These are phyloP conservation scores for Tarsius wallacei DNA, from an alignment of 2,797 vertebrate genomes.

Conservation along the genomic window DNA sequence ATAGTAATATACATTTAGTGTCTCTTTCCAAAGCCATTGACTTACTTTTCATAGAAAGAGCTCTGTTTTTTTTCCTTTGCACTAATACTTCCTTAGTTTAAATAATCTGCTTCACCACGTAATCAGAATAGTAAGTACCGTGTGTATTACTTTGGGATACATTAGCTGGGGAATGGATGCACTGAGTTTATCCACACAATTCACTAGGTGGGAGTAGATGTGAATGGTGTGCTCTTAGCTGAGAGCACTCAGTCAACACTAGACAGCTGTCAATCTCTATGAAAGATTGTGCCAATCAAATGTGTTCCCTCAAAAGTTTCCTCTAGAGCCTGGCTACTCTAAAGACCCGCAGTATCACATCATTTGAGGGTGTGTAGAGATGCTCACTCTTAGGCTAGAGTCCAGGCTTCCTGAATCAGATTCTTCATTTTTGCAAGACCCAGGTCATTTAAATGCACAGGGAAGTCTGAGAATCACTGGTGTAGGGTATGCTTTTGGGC, in stretches of 20 bases:
- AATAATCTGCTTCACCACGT: not conserved
- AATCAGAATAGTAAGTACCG: conserved; percentile 9
- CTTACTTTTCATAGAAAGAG: conserved; percentile 19
- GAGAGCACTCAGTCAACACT: not conserved
- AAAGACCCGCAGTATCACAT: not conserved
- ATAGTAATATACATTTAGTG: not conserved
- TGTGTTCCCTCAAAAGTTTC: not conserved
- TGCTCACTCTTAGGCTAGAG: not conserved
- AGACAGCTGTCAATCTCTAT: not conserved
- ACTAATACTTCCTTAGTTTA: conserved; percentile 13
- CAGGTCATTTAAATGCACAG: not conserved
- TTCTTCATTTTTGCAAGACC: not conserved
- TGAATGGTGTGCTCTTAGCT: not conserved
- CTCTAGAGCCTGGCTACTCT: not conserved
- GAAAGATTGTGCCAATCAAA: not conserved
- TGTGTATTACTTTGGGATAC: not conserved
- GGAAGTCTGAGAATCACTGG: not conserved
- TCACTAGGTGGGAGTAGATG: not conserved
- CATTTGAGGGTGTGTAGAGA: not conserved
- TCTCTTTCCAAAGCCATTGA: conserved; percentile 13
- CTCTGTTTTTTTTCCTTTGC: conserved; percentile 16
- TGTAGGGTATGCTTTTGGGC: not conserved
- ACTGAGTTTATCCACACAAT: not conserved
- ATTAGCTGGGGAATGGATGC: not conserved
- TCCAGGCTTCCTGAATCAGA: not conserved